Conservation (phyloP, 1,140 invertebrate genomes). For the Brachionus plicatilis region DNA sequence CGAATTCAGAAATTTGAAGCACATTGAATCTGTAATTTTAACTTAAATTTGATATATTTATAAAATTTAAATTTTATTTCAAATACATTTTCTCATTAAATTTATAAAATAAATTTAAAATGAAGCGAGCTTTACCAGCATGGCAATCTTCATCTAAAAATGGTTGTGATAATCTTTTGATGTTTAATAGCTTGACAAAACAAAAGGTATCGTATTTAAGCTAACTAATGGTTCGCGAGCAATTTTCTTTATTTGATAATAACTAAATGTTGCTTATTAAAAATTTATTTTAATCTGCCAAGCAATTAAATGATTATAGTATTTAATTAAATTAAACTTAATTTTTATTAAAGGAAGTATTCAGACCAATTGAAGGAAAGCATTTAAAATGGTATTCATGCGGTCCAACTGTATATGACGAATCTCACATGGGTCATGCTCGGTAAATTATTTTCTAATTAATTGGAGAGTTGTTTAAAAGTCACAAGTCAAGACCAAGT, state of each 20-base stretch:
- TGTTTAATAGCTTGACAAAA: not conserved
- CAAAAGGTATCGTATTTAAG: not conserved
- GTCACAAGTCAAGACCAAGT: no score
- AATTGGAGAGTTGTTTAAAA: no score
- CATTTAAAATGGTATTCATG: constrained; percentile 93
- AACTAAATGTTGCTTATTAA: not conserved
- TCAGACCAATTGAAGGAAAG: constrained; percentile 73
- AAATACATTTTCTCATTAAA: no score
- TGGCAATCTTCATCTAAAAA: not conserved
- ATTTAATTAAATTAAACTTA: constrained; percentile 38
- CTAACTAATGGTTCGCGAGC: not conserved
- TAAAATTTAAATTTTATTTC: no score
- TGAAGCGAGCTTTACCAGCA: not conserved
- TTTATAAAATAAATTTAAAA: not conserved
- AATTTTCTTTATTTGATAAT: not conserved
- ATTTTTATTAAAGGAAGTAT: constrained; percentile 64
- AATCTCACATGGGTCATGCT: constrained; percentile 98
- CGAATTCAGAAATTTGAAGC: no score
- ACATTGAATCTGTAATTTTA: no score
- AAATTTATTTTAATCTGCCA: not conserved
- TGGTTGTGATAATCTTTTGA: not conserved
- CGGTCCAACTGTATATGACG: constrained; percentile 95
- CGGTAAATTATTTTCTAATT: constrained; percentile 60
- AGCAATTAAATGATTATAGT: not conserved
- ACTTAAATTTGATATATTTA: no score